These are phyloP conservation scores for Bombus vancouverensis DNA, from an alignment of 1,140 invertebrate genomes.

Conservation along the genomic window DNA sequence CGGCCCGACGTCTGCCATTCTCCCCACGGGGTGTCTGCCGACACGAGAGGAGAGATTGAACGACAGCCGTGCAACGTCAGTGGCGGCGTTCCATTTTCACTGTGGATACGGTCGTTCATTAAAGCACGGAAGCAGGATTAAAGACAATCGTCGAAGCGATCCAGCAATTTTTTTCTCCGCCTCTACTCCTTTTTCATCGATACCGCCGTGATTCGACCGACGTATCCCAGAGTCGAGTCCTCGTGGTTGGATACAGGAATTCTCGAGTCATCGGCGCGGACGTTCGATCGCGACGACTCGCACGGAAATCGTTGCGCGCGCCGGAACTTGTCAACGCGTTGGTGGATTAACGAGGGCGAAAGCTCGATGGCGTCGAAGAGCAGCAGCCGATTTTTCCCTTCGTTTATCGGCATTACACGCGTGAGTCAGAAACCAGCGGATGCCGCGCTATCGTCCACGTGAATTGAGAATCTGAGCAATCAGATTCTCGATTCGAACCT, in stretches of 20 bases:
- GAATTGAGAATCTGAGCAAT: neutral
- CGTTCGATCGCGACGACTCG: neutral
- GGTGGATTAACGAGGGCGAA: slow-evolving; percentile 40
- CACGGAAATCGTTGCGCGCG: slow-evolving; percentile 13
- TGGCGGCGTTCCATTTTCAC: slow-evolving; percentile 22
- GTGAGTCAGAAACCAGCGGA: slow-evolving; percentile 33
- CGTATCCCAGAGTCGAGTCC: neutral
- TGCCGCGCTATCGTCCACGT: slow-evolving; percentile 8
- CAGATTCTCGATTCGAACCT: neutral
- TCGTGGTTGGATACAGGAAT: neutral
- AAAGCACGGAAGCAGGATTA: slow-evolving; percentile 23
- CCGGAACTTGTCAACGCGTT: slow-evolving; percentile 17
- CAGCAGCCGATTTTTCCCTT: neutral
- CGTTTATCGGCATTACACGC: slow-evolving; percentile 40
- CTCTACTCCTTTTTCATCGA: neutral
- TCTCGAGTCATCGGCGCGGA: no score
- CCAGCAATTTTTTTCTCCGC: neutral
- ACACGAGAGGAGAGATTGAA: neutral
- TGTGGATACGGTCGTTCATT: slow-evolving; percentile 19
- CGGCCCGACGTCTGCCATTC: neutral
- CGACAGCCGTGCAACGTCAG: neutral
- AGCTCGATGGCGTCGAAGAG: neutral
- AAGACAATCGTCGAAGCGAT: slow-evolving; percentile 26
- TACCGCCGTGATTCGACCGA: no score
- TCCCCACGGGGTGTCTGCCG: neutral